Evolutionary conservation across 1,140 invertebrate species (phyloP).

Genomic region (Mercenaria mercenaria): DNA sequence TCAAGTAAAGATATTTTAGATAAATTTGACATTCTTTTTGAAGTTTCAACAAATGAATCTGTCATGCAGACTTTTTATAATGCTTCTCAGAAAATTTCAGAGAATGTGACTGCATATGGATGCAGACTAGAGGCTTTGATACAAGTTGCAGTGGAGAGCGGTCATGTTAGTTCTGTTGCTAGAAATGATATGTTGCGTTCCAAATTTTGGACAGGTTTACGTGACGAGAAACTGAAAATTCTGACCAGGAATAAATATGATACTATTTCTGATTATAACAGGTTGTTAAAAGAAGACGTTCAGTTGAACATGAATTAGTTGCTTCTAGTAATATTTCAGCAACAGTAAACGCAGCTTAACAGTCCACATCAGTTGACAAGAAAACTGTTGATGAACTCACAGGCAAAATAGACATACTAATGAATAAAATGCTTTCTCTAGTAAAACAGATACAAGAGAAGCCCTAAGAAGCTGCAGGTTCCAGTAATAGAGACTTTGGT

Average conservation of each 20-base stretch:
- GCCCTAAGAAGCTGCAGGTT: not conserved
- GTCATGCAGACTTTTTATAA: slow-evolving; percentile 24
- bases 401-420: no score
- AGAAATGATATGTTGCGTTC: slow-evolving; percentile 34
- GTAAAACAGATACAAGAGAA: not conserved
- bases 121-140: not conserved
- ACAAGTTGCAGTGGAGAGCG: not conserved
- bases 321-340: no score
- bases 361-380: not conserved
- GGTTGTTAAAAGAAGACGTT: not conserved
- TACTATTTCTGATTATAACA: not conserved
- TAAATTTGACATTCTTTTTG: not conserved
- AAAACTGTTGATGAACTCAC: no score
- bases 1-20: no score
- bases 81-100: not conserved
- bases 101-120: slow-evolving; percentile 24
- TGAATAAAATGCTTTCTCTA: no score
- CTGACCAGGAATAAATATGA: slow-evolving; percentile 36
- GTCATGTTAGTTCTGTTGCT: not conserved
- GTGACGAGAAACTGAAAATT: slow-evolving; percentile 1
- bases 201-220: slow-evolving; percentile 20
- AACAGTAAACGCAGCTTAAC: no score
- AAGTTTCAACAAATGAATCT: slow-evolving; percentile 11
- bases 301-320: no score
- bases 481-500: no score